A percentile compares a stretch with the other conserved stretches of the same genome.
Conservation (phyloP, 2,888 invertebrate species). For the Cyaniris semiargus region DNA sequence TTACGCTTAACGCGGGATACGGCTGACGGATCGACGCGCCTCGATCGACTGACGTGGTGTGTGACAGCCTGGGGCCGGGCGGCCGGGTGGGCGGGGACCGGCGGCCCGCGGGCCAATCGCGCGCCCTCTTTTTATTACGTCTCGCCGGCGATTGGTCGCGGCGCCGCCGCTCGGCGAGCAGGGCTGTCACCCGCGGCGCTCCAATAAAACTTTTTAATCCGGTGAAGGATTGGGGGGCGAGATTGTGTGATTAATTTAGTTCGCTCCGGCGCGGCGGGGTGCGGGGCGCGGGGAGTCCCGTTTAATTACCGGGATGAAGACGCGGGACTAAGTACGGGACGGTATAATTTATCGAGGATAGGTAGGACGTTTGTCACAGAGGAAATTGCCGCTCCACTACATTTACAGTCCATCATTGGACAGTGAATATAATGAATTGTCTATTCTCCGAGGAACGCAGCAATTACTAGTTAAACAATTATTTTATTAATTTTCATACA, state of each 20-base stretch:
- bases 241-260: constrained; percentile 74
- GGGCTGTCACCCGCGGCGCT: constrained; percentile 68
- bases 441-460: constrained; percentile 2
- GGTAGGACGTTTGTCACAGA: constrained; percentile 73
- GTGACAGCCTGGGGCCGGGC: constrained; percentile 72
- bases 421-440: constrained; percentile 38
- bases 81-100: constrained; percentile 59
- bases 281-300: constrained; percentile 45
- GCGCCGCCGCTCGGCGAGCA: constrained; percentile 56
- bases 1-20: constrained; percentile 66
- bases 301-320: constrained; percentile 79
- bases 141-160: constrained; percentile 55
- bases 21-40: constrained; percentile 77
- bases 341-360: constrained; percentile 77
- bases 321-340: constrained; percentile 74
- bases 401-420: constrained; percentile 72
- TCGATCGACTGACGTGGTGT: constrained; percentile 77
- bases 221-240: constrained; percentile 39
- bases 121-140: constrained; percentile 46
- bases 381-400: constrained; percentile 73
- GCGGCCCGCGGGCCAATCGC: constrained; percentile 55
- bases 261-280: constrained; percentile 41
- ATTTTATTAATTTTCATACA: constrained; percentile 27
- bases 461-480: constrained; percentile 24
- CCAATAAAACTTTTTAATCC: constrained; percentile 77